Conservation (phyloP, 2,888 invertebrate species). For the Osmoderma eremita region DNA sequence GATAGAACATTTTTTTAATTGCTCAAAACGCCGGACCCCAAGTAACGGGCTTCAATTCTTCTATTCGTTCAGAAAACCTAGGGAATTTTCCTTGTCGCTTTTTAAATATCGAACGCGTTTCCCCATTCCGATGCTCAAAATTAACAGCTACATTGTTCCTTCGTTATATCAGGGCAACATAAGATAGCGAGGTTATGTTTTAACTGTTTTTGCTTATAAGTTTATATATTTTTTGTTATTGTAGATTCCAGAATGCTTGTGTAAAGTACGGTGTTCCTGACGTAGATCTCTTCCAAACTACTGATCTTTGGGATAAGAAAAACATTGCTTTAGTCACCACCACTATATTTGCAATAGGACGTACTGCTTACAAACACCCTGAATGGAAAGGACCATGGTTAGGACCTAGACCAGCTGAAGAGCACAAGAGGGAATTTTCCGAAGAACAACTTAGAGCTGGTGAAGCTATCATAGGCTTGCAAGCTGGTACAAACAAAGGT, state of each 20-base stretch:
- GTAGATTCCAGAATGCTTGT: constrained; percentile 84
- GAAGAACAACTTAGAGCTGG: constrained; percentile 86
- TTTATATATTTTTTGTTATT: neutral
- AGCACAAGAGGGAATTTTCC: constrained; percentile 82
- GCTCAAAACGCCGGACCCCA: too few species aligned
- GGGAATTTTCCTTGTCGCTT: neutral
- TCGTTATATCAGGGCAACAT: constrained; percentile 27
- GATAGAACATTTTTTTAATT: neutral
- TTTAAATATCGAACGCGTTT: neutral
- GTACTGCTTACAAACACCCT: constrained; percentile 85
- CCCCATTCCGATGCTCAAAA: constrained; percentile 10
- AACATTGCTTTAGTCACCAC: constrained; percentile 89
- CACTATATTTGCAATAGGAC: constrained; percentile 87
- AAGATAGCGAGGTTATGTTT: neutral
- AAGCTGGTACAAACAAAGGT: constrained; percentile 87
- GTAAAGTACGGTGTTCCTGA: constrained; percentile 86
- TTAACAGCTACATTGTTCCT: constrained; percentile 40
- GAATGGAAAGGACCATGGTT: constrained; percentile 85
- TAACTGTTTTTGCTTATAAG: neutral
- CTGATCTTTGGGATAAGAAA: constrained; percentile 90
- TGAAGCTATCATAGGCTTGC: constrained; percentile 84
- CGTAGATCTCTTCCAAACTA: constrained; percentile 89
- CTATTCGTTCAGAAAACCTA: neutral
- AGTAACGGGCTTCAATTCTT: neutral
- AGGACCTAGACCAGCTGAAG: constrained; percentile 88